Evolutionary conservation across 2,797 vertebrate genomes (phyloP), one percentile per base, ranked within the genome.

Genomic region (Mormyrops boulengeri): DNA sequence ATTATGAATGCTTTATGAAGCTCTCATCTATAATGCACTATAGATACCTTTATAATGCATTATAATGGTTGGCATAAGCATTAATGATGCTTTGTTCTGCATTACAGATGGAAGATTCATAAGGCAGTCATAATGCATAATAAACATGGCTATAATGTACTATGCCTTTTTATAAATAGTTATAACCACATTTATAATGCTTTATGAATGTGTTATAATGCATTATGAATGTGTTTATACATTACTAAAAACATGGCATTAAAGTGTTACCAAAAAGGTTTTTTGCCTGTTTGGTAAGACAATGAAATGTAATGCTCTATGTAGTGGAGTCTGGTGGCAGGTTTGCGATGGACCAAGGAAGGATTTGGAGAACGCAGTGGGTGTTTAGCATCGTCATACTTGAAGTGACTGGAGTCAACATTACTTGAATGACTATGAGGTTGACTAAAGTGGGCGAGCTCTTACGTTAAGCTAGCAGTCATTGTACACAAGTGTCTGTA

Each of bases 391-490:
- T 96, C 97, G 97, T 97, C 98, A 99, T 99, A 99, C 98, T 99
- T 98, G 97, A 99, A 98, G 96, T 95, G 96, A 96, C 95, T 96
- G 95, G 94, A 97, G 96, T 98, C 97, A 97, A 97, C 96, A 96
- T 97, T 98, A 99, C 98, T 99, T 99, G 98, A 99, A 99, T 97
- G 96, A 97, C 95, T 96, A 97, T 96, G 95, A 97, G 96, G 95
- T 96, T 96, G 95, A 96, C 95, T 94, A 95, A 96, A 89, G 94
- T 96, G 60, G 57, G 22, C 34, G 26, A 30, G 91, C 95, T 98
- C 96, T 96, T 96, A 96, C 94, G 95, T 97, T 96, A 97, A 97
- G 97, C 96, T 97, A 97, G 95, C 94, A 95, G 95, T 96, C 97
- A 95, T 96, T 95, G 96, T 95, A 94, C 95, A 95, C 92, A 80